Percentiles rank a stretch among this genome's conserved stretches.
phyloP scores from a whole-genome alignment of 2,113 vertebrate genomes.

The Zosterops borbonicus region DNA sequence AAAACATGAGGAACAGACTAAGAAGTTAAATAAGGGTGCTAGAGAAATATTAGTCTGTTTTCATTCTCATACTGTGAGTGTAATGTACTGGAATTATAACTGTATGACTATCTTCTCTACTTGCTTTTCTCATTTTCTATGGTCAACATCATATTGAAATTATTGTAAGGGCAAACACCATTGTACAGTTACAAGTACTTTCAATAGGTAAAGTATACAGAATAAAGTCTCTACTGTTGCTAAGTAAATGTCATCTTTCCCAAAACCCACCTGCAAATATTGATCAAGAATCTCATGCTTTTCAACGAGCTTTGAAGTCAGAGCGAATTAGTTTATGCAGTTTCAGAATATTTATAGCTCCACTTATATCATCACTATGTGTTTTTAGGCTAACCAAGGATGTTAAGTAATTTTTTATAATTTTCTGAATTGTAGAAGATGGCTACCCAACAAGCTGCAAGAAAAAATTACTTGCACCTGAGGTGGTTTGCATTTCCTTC shows the following conservation, averaged over 20 bases:
- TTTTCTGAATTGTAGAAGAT: neutral
- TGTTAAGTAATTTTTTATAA: neutral
- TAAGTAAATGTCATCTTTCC: slow-evolving; percentile 63
- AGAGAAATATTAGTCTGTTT: slow-evolving; percentile 13
- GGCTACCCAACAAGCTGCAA: neutral
- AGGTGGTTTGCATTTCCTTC: neutral
- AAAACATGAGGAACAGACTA: neutral
- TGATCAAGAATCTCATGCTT: slow-evolving; percentile 60
- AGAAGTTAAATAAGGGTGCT: slow-evolving; percentile 27
- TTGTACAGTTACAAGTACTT: slow-evolving; percentile 42
- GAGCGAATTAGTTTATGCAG: slow-evolving; percentile 23
- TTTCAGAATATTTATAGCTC: slow-evolving; percentile 21
- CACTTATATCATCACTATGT: neutral
- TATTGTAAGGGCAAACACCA: slow-evolving; percentile 61
- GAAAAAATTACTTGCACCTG: neutral
- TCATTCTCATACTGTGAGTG: slow-evolving; percentile 17
- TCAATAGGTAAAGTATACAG: slow-evolving; percentile 63
- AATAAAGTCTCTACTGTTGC: slow-evolving; percentile 61
- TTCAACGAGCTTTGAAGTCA: neutral
- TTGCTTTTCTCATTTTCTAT: slow-evolving; percentile 70
- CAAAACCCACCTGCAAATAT: slow-evolving; percentile 65
- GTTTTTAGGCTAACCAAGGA: neutral
- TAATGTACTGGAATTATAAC: slow-evolving; percentile 28
- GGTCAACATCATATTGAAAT: slow-evolving; percentile 64
- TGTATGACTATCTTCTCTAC: slow-evolving; percentile 37